Evolutionary conservation across 2,888 invertebrate species (phyloP).

Genomic region (Pheosia tremula): DNA sequence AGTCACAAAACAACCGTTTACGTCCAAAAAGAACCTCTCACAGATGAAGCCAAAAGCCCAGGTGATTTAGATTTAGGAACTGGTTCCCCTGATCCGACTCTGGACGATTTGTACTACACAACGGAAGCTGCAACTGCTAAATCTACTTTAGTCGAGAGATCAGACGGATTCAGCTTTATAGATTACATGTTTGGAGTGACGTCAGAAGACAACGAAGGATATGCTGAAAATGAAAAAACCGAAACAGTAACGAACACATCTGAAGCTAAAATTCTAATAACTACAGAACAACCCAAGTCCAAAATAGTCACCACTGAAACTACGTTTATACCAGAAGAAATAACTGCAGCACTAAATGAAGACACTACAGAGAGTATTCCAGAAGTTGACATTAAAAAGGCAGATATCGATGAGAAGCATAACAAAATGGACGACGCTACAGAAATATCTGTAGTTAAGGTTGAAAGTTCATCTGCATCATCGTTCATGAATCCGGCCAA

Average conservation of each 20-base stretch:
- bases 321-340: constrained; percentile 73
- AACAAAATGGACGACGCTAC: constrained; percentile 31
- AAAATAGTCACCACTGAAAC: constrained; percentile 66
- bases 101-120: constrained; percentile 58
- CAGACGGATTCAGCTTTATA: constrained; percentile 71
- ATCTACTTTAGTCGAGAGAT: constrained; percentile 50
- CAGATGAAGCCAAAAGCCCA: constrained; percentile 51
- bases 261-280: constrained; percentile 42
- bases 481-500: constrained; percentile 81
- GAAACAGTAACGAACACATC: constrained; percentile 36
- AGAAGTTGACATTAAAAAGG: constrained; percentile 28
- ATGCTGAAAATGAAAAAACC: constrained; percentile 34
- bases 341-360: constrained; percentile 41
- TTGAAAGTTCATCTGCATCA: constrained; percentile 65
- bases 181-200: constrained; percentile 74
- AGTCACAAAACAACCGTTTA: constrained; percentile 37
- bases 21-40: constrained; percentile 44
- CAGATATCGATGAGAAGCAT: constrained; percentile 30
- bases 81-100: constrained; percentile 66
- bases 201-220: constrained; percentile 51
- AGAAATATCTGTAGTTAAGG: constrained; percentile 38
- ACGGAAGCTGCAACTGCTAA: constrained; percentile 57
- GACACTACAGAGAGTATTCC: constrained; percentile 30
- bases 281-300: constrained; percentile 51
- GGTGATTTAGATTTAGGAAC: constrained; percentile 77